Base-by-base conservation (phyloP, 1,140 invertebrate species). In the Brachionus angularis region DNA sequence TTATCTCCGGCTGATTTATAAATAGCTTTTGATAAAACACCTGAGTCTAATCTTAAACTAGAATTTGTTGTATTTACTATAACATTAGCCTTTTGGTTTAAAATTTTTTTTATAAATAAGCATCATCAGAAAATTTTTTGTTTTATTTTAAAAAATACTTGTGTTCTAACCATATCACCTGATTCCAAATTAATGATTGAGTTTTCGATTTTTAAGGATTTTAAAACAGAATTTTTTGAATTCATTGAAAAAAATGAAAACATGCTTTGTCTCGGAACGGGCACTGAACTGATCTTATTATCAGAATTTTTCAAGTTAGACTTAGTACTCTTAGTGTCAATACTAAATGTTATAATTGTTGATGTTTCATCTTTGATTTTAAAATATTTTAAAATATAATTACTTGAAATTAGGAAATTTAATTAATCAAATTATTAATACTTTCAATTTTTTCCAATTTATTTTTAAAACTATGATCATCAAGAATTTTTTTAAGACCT, bases 41-140 rank as follows among this genome's bases (percentile, higher is more conserved):
- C 52, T 34, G 53, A 58, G 33, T 34, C 16, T 0, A 58, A 29
- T 14, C 23, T 39, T 21, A 58, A 25, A 23, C 33, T 39, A 12
- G 8, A 39, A 7, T 18, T 39, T 14, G 18, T 58, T 8, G 53
- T 58, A 21, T 36, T 58, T 1, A 58, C 53, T 39, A 58, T 58
- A 12, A 58, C 53, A 58, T 58, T 21, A 27, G 53, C 34, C 53
- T 58, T 58, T 12, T 7, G 3, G 18, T n/a, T n/a, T n/a, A 39
- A n/a, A 58, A 12, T 52, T 52, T 27, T 52, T 12, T 52, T 10
- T 12, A 10, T 27, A 25, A 5, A 25, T 25, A 10, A 25, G 27
- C 7, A 50, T 12, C 1, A 39, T 14, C 23, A 36, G 23, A 23
- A 39, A 29, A 1, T 4, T 36, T 5, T 3, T 18, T 21, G 33